phyloP scores from a whole-genome alignment of 2,888 invertebrate species.

The Adineta ricciae region DNA sequence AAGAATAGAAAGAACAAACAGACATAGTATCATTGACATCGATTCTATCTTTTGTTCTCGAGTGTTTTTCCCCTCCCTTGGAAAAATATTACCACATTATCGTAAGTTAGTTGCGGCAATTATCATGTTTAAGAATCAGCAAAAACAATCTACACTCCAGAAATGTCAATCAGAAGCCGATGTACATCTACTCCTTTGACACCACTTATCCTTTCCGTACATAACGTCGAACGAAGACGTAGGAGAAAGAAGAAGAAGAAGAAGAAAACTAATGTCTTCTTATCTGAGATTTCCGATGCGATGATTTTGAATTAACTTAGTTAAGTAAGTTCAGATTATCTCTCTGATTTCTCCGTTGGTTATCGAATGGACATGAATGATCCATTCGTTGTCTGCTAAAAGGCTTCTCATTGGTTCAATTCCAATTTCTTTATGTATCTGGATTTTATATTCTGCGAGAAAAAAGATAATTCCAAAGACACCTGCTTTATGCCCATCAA shows the following conservation, averaged over 20 bases:
- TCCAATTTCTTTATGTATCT: too few species aligned
- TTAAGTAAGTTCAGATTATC: not conserved
- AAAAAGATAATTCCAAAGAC: not conserved
- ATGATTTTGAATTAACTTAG: not conserved
- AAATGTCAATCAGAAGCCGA: not conserved
- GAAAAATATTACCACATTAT: not conserved
- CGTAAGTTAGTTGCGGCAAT: not conserved
- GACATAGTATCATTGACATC: not conserved
- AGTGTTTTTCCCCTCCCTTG: not conserved
- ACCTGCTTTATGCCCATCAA: not conserved
- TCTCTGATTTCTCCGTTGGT: not conserved
- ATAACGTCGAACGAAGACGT: too few species aligned
- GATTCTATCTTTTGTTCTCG: not conserved
- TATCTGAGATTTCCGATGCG: not conserved
- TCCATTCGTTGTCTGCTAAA: not conserved
- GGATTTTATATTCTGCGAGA: not conserved
- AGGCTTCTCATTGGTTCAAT: not conserved
- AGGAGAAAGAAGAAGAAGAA: not conserved
- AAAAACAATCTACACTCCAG: not conserved
- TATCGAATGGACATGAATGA: not conserved
- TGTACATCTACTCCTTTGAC: not conserved
- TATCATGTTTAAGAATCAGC: slow-evolving; percentile 4
- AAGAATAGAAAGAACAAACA: not conserved
- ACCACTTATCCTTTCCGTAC: not conserved
- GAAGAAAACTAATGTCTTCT: not conserved